Evolutionary conservation across 2,888 invertebrate genomes (phyloP).

Genomic region (Imbricaverruca yamaguchii): DNA sequence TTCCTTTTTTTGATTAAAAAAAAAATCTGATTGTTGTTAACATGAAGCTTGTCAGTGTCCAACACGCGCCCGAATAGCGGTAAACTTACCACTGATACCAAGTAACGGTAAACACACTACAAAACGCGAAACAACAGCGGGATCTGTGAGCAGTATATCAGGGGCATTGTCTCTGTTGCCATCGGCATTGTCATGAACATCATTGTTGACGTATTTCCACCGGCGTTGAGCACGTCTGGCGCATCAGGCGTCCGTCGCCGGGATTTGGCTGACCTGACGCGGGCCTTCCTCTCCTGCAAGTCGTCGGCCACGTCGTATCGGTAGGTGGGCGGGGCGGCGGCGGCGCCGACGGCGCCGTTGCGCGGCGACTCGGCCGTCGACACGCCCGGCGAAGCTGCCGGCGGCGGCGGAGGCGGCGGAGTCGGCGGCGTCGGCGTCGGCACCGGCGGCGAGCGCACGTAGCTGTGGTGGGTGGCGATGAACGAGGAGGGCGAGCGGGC

Average conservation of each 20-base stretch:
- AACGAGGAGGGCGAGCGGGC: slow-evolving; percentile 37
- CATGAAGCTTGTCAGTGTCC: too few relatives aligned
- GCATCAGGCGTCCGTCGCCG: neutral
- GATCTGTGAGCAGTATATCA: too few relatives aligned
- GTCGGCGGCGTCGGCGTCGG: neutral
- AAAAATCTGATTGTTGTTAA: too few relatives aligned
- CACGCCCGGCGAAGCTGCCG: neutral
- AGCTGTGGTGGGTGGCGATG: slow-evolving; percentile 40
- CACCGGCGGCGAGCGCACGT: slow-evolving; percentile 33
- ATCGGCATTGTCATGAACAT: too few relatives aligned
- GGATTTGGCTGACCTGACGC: slow-evolving; percentile 36
- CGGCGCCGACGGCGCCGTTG: neutral
- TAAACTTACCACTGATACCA: too few relatives aligned
- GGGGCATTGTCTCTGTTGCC: too few relatives aligned
- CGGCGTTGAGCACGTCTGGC: neutral
- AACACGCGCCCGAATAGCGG: too few relatives aligned
- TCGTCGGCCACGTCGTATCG: slow-evolving; percentile 28
- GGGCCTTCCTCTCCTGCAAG: slow-evolving; percentile 44
- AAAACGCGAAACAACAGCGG: too few relatives aligned
- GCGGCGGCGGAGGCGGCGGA: neutral
- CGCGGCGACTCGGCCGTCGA: neutral
- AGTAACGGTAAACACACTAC: too few relatives aligned
- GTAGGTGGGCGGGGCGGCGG: slow-evolving; percentile 3
- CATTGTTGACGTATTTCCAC: too few relatives aligned
- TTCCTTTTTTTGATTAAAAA: too few relatives aligned